These are phyloP conservation scores for Agrotis puta DNA, from an alignment of 2,888 invertebrate genomes.

Conservation along the genomic window DNA sequence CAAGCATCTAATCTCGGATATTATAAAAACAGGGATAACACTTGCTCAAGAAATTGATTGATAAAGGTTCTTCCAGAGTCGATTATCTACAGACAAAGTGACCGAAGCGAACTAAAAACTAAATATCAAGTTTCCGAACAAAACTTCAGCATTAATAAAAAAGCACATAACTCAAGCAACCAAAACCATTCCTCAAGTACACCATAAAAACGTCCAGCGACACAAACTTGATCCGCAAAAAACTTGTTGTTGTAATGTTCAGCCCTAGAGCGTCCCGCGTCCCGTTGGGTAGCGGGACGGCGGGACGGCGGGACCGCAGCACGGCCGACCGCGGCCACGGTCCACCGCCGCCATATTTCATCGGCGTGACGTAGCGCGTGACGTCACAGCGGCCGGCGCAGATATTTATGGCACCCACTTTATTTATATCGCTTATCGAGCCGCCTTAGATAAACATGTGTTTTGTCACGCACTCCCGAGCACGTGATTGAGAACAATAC, in stretches of 20 bases:
- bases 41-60: too few relatives aligned
- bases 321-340: constrained; percentile 33
- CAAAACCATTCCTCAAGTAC: constrained; percentile 44
- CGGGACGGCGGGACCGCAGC: constrained; percentile 22
- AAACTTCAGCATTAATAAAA: constrained; percentile 35
- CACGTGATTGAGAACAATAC: constrained; percentile 26
- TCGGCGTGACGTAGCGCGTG: constrained; percentile 55
- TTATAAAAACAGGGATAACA: too few relatives aligned
- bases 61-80: neutral
- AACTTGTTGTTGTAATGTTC: constrained; percentile 32
- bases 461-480: constrained; percentile 45
- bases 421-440: constrained; percentile 64
- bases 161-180: constrained; percentile 41
- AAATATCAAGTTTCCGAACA: constrained; percentile 25
- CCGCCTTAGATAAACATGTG: constrained; percentile 59
- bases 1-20: too few relatives aligned
- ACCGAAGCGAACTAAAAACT: neutral
- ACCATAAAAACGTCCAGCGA: constrained; percentile 45
- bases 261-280: constrained; percentile 47
- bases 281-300: constrained; percentile 16
- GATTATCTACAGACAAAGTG: neutral
- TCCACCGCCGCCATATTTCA: constrained; percentile 63
- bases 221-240: constrained; percentile 36
- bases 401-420: constrained; percentile 61
- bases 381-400: constrained; percentile 54